Base-by-base conservation (phyloP, 1,140 invertebrate species). In the Campodea augens region DNA sequence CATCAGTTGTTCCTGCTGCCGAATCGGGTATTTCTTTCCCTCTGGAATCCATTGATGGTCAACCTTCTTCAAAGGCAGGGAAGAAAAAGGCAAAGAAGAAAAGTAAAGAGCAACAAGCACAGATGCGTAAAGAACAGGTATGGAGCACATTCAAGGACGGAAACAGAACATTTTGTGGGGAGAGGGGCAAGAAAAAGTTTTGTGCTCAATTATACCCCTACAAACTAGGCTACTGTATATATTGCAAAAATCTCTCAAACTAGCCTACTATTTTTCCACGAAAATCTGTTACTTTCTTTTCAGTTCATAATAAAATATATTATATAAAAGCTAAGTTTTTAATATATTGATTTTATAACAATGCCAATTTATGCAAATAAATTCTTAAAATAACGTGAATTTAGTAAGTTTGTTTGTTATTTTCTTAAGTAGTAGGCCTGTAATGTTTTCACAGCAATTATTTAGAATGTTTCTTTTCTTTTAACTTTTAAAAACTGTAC, bases 71-170 rank as follows among this genome's bases (percentile, higher is more conserved):
- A 22, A 27, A 46, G 24, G n/a, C 27, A 12, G 13, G 19, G 5
- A 54, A 57, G 5, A 64, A 62, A 51, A 49, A 50, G 36, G 51
- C 54, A 41, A 49, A 53, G 45, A 57, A 54, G 45, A 51, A 56
- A 50, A 52, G 58, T 29, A 48, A 51, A 32, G 52, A 50, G 39
- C 42, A 50, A 38, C 46, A 49, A 13, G 55, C 47, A n/a, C 47
- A 37, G 24, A 42, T 66, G 19, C 60, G 69, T 50, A 51, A 68
- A 46, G 68, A 71, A 58, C 62, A 70, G 60, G 68, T 71, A 50
- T 48, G 47, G 51, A 32, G 5, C 44, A 40, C 43, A 46, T 44
- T 44, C 32, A 47, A 39, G 24, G 25, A 41, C 47, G 40, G 12
- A 22, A 45, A 36, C 38, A 38, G n/a, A 38, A 51, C 42, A 46